phyloP scores from a whole-genome alignment of 2,797 vertebrate species.

The Epinephelus coioides region DNA sequence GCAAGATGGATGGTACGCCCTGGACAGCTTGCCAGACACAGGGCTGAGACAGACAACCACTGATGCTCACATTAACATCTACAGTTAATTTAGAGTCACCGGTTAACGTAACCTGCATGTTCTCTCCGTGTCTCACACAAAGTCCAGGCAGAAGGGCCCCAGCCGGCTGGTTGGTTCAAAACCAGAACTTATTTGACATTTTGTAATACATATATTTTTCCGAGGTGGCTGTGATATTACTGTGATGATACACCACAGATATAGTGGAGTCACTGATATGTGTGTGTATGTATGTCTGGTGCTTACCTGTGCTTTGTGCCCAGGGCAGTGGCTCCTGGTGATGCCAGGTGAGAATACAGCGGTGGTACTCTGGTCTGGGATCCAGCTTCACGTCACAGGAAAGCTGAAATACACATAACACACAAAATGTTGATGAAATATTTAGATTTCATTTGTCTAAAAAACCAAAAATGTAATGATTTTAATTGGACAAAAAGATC shows the following conservation, averaged over 20 bases:
- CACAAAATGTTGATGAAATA: not conserved
- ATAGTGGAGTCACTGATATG: not conserved
- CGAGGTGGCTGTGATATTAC: not conserved
- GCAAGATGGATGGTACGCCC: too few relatives aligned
- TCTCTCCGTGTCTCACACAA: too few relatives aligned
- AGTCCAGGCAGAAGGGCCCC: too few relatives aligned
- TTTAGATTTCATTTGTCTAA: not conserved
- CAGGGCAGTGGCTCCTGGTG: slow-evolving; percentile 99
- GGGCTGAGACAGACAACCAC: too few relatives aligned
- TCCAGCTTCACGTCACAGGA: slow-evolving; percentile 99
- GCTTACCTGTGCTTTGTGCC: slow-evolving; percentile 97
- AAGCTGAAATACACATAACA: slow-evolving; percentile 83
- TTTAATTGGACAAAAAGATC: not conserved
- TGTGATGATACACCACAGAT: not conserved
- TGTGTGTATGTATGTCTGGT: not conserved
- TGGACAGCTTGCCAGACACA: too few relatives aligned
- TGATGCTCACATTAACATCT: too few relatives aligned
- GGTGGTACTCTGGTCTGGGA: slow-evolving; percentile 97
- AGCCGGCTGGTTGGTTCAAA: too few relatives aligned
- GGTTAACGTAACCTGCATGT: too few relatives aligned
- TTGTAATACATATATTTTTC: not conserved
- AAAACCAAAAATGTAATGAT: not conserved
- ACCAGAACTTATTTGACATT: too few relatives aligned
- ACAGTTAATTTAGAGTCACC: too few relatives aligned
- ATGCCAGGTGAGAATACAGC: slow-evolving; percentile 99